Base-by-base conservation (phyloP, 1,140 invertebrate species). In the Neodiprion pinetum region DNA sequence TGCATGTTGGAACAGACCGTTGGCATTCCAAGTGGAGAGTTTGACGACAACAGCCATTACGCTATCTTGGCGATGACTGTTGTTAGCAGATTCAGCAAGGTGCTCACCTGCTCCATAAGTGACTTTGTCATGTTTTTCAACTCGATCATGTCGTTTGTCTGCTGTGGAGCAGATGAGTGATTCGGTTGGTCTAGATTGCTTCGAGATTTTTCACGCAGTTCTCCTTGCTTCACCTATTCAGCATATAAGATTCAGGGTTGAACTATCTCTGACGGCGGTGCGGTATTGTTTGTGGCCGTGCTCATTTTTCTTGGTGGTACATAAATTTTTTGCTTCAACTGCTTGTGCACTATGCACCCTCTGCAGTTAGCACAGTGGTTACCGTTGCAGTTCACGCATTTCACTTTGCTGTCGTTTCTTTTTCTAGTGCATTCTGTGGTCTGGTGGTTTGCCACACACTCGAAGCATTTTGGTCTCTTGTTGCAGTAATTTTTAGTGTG, bases 401-500 rank as follows among this genome's bases (percentile, higher is more conserved):
- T 61, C 12, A 53, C 48, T 72, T 48, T 9, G 21, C 12, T 65
- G 40, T 47, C 28, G 4, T 40, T 61, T 66, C 73, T 68, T 11
- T 53, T 72, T 1, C 50, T 82, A 67, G 70, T 61, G 73, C 82
- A 86, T 1, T 21, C 67, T 47, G 14, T 67, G 8, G 78, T 76
- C 10, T 74, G 67, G 72, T 86, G 85, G 12, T 79, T 49, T 21
- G 71, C 65, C 14, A 80, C 80, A 74, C 85, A 87, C 75, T 84
- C 84, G 14, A 87, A 82, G 69, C 86, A 86, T 14, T 71, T 74
- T 40, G 72, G 75, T 48, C 48, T 14, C 66, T 76, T 79, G 14
- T 50, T 77, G 67, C 84, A 87, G 67, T 84, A 80, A 0, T 73
- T 70, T 74, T 83, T 82, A 17, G 82, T 81, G 69, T 86, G 84